Percentiles rank a stretch among this genome's conserved stretches.
These are phyloP conservation scores for Clarias laeviceps DNA, from an alignment of 2,797 vertebrate genomes.

Conservation along the genomic window DNA sequence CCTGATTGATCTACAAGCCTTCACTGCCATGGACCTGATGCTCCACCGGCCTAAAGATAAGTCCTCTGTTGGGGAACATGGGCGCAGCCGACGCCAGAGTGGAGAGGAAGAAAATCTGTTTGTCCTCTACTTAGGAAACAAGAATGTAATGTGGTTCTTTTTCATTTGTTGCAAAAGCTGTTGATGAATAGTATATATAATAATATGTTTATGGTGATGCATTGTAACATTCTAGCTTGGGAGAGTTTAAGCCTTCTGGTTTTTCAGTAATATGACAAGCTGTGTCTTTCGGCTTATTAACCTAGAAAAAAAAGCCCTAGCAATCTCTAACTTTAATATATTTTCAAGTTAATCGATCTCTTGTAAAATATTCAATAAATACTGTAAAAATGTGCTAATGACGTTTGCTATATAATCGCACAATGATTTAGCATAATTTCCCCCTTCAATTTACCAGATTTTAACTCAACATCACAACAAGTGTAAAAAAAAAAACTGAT, in stretches of 20 bases:
- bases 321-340: background rate
- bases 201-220: background rate
- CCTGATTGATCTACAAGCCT: slow-evolving; percentile 81
- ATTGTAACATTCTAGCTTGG: background rate
- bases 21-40: slow-evolving; percentile 82
- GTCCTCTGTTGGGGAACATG: background rate
- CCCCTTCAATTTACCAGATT: background rate
- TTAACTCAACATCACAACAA: background rate
- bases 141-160: slow-evolving; percentile 72
- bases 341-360: background rate
- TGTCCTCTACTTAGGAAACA: slow-evolving; percentile 86
- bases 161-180: background rate
- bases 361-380: background rate
- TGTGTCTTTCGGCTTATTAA: background rate
- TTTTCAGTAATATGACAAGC: background rate
- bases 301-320: background rate
- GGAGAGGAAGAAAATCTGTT: slow-evolving; percentile 70
- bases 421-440: background rate
- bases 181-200: background rate
- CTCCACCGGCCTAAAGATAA: slow-evolving; percentile 73
- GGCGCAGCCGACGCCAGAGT: slow-evolving; percentile 39
- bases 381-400: background rate
- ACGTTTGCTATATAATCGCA: background rate
- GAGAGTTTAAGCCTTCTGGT: background rate
- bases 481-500: background rate